Base-by-base conservation (phyloP, 2,888 invertebrate genomes). In the Eristalis arbustorum region DNA sequence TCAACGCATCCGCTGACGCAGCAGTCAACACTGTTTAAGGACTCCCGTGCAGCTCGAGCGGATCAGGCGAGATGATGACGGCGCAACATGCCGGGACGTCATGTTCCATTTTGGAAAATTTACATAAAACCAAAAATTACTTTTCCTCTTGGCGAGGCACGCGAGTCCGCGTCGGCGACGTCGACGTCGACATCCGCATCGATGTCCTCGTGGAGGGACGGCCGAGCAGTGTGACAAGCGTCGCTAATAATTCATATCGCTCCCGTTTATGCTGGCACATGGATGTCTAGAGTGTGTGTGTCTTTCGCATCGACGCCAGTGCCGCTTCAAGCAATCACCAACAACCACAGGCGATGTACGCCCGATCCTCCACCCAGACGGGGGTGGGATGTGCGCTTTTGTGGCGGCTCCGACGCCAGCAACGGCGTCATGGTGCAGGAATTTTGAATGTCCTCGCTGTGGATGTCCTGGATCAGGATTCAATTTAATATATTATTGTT, bases 91-190 rank as follows among this genome's bases (percentile, higher is more conserved):
- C 14, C 14, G 81, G 81, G 84, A 73, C 72, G 81, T 84, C 63
- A 76, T 84, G 84, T 81, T 14, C 73, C 63, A 76, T 77, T 85
- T 81, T 77, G 81, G 68, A 31, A 81, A 81, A 85, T 85, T 85
- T 85, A 69, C 85, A 85, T 85, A 81, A 73, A 85, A 85, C 77
- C 82, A 73, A 85, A 85, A 85, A 85, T 85, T 85, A 85, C 85
- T 85, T 85, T 85, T 82, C 82, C 82, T 77, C 77, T 85, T 28
- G 77, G 31, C 69, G 28, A 61, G 28, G 28, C 28, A 11, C 37
- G 37, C 42, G 31, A 18, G 22, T 71, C 62, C 57, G 56, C 79
- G 59, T 34, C 25, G 25, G 68, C 13, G 6, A n/a, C 37, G 13
- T 13, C 22, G 31, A 18, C 23, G 57, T 62, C 23, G 61, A n/a